Conservation (phyloP, 2,113 vertebrate genomes). For the Alces alces region DNA sequence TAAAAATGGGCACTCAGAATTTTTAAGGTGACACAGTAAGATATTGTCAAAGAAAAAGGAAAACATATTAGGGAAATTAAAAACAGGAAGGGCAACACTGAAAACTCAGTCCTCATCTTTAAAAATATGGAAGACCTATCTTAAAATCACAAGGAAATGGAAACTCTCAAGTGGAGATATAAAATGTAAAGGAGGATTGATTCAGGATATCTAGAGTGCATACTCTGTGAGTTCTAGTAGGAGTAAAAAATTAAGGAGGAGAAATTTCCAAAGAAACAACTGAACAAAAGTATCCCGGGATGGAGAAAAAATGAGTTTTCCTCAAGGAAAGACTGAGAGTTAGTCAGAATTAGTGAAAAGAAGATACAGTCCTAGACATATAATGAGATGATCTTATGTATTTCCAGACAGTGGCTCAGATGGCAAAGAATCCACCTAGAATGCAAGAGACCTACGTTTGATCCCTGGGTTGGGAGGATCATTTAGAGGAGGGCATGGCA, state of each 20-base stretch:
- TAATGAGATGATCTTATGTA: not conserved
- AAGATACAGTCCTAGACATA: not conserved
- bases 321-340: not conserved
- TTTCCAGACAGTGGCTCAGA: not conserved
- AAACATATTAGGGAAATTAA: not conserved
- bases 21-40: not conserved
- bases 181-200: not conserved
- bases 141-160: not conserved
- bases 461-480: not conserved
- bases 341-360: not conserved
- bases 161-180: not conserved
- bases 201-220: not conserved
- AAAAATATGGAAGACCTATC: not conserved
- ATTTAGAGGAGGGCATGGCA: not conserved
- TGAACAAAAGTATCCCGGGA: not conserved
- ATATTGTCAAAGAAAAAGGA: not conserved
- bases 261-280: conserved; percentile 4
- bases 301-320: not conserved
- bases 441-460: not conserved
- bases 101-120: not conserved
- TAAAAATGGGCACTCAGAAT: not conserved
- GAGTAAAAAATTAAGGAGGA: not conserved
- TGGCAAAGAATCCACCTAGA: not conserved
- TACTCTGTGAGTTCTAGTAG: not conserved
- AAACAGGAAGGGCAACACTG: not conserved